These are phyloP conservation scores for Nesometra sesokonis DNA, from an alignment of 35 echinoderm and acorn worm genomes.

Conservation along the genomic window DNA sequence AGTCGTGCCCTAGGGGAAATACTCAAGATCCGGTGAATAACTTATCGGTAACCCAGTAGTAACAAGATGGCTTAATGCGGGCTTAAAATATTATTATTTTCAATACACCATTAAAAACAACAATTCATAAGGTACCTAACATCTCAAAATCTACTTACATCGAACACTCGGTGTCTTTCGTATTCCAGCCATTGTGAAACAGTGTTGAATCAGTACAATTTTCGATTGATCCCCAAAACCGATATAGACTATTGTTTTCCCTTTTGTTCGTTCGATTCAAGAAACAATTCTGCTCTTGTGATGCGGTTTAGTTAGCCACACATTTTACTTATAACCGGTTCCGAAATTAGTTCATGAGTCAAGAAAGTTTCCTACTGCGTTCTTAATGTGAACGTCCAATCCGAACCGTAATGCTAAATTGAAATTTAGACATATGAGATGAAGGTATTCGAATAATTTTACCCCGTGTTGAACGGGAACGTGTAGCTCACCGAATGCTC, in stretches of 20 bases:
- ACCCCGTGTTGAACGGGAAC: neutral
- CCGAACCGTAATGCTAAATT: neutral
- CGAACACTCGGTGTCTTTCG: neutral
- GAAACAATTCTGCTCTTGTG: neutral
- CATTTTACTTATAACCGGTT: neutral
- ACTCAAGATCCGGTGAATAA: no score
- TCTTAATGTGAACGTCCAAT: neutral
- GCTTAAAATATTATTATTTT: no score
- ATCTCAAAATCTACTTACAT: neutral
- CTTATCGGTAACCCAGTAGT: no score
- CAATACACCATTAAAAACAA: no score
- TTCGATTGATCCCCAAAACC: no score
- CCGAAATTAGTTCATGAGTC: neutral
- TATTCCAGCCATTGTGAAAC: neutral
- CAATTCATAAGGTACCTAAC: no score
- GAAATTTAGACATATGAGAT: neutral
- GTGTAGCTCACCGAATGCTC: no score
- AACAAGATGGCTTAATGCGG: no score
- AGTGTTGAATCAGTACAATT: no score
- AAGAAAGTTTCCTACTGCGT: neutral
- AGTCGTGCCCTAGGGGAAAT: no score
- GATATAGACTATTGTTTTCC: no score
- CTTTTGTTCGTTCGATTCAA: no score
- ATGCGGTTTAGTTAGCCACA: neutral
- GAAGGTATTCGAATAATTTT: neutral